These are phyloP conservation scores for Intellagama lesueurii DNA, from an alignment of 2,797 vertebrate species.

Conservation along the genomic window DNA sequence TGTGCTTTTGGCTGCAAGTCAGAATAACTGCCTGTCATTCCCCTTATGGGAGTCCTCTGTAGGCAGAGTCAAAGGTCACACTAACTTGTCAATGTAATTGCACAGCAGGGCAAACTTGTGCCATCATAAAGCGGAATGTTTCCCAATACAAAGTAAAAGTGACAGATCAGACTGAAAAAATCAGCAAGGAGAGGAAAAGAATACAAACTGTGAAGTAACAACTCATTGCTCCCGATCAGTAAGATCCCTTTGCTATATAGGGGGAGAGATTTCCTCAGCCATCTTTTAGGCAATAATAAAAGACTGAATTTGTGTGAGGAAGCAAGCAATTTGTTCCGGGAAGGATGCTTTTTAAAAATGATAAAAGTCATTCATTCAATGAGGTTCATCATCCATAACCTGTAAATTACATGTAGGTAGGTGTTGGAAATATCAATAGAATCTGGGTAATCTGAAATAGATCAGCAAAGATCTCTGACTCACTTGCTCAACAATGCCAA, in stretches of 20 bases:
- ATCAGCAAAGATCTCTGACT: not conserved
- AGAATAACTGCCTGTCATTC: not conserved
- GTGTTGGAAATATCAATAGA: not conserved
- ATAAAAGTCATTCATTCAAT: not conserved
- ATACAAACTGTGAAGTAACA: not conserved
- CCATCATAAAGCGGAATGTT: not conserved
- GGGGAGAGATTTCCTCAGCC: not conserved
- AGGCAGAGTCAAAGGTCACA: constrained; percentile 7
- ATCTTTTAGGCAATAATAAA: not conserved
- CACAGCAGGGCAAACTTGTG: constrained; percentile 2
- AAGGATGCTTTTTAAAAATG: not conserved
- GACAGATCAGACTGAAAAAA: not conserved
- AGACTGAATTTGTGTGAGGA: not conserved
- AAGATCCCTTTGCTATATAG: not conserved
- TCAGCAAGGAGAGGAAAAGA: too few species aligned
- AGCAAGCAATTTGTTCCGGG: not conserved
- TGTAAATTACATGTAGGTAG: not conserved
- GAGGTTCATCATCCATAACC: not conserved
- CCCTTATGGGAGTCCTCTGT: not conserved
- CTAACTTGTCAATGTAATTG: constrained; percentile 18
- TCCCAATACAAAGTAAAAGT: not conserved
- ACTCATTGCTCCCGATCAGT: too few species aligned
- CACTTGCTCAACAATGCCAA: not conserved
- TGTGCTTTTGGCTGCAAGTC: not conserved
- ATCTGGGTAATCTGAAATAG: not conserved